phyloP scores from a whole-genome alignment of 2,888 invertebrate genomes.

The Baccha elongata region DNA sequence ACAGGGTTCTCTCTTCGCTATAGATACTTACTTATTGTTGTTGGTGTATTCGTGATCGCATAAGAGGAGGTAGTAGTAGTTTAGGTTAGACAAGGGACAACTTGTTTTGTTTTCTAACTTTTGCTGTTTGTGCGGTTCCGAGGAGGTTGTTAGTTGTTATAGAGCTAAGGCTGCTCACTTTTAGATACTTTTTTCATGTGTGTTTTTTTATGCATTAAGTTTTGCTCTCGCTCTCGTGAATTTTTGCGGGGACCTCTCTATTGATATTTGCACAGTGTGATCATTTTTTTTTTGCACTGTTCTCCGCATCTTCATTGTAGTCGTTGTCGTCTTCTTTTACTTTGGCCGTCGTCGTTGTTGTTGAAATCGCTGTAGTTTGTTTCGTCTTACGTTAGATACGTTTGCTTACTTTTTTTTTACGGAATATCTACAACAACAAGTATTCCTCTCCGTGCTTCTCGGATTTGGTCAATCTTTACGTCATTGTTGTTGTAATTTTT shows the following conservation, averaged over 20 bases:
- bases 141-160: conserved; percentile 30
- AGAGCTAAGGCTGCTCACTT: conserved; percentile 43
- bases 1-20: conserved; percentile 60
- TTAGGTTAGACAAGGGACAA: conserved; percentile 73
- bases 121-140: conserved; percentile 55
- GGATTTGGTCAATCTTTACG: conserved; percentile 42
- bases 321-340: conserved; percentile 71
- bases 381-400: conserved; percentile 55
- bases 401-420: conserved; percentile 60
- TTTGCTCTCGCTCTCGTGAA: conserved; percentile 71
- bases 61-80: conserved; percentile 62
- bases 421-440: conserved; percentile 9
- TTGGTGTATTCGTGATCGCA: conserved; percentile 44
- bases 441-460: conserved; percentile 59
- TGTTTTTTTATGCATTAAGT: conserved; percentile 52
- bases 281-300: conserved; percentile 39
- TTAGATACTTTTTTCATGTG: conserved; percentile 69
- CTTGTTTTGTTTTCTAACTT: conserved; percentile 71
- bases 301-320: conserved; percentile 68
- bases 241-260: conserved; percentile 71
- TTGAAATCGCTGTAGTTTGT: conserved; percentile 57
- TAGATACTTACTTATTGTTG: conserved; percentile 25
- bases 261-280: conserved; percentile 72
- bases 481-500: conserved; percentile 60
- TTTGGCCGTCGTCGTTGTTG: conserved; percentile 34